Percentiles rank a stretch among this genome's conserved stretches.
phyloP scores from a whole-genome alignment of 2,888 invertebrate species.

The Dinocampus coccinellae region DNA sequence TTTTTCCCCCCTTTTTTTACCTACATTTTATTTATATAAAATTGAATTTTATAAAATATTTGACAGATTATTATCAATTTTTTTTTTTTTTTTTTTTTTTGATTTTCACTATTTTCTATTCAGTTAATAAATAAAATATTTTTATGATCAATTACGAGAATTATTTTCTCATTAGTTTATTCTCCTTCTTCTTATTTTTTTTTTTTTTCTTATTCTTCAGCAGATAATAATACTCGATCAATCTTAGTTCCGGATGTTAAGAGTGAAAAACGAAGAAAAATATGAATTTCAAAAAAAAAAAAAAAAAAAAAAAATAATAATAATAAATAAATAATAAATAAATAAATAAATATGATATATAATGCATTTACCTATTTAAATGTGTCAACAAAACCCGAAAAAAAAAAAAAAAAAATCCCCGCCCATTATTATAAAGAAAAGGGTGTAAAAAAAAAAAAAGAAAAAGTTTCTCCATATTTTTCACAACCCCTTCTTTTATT shows the following conservation, averaged over 20 bases:
- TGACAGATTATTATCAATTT: too few relatives aligned
- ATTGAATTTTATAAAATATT: too few relatives aligned
- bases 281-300: background rate
- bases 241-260: slow-evolving; percentile 51
- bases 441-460: background rate
- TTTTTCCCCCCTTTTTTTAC: too few relatives aligned
- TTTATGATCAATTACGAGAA: background rate
- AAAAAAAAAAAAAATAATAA: background rate
- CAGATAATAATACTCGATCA: slow-evolving; percentile 44
- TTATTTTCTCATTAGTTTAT: background rate
- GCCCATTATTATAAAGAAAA: too few relatives aligned
- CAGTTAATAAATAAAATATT: background rate
- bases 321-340: background rate
- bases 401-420: background rate
- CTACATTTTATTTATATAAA: too few relatives aligned
- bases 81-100: slow-evolving; percentile 6
- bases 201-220: too few relatives aligned
- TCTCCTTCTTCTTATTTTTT: too few relatives aligned
- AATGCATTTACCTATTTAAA: background rate
- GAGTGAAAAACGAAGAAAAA: background rate
- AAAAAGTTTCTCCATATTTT: background rate
- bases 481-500: background rate
- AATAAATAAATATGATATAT: slow-evolving; percentile 34
- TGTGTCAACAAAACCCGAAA: background rate
- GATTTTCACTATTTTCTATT: background rate